Percentiles rank a stretch among this genome's conserved stretches.
Evolutionary conservation across 2,113 vertebrate genomes (phyloP).

Genomic region (Scolopax mira): DNA sequence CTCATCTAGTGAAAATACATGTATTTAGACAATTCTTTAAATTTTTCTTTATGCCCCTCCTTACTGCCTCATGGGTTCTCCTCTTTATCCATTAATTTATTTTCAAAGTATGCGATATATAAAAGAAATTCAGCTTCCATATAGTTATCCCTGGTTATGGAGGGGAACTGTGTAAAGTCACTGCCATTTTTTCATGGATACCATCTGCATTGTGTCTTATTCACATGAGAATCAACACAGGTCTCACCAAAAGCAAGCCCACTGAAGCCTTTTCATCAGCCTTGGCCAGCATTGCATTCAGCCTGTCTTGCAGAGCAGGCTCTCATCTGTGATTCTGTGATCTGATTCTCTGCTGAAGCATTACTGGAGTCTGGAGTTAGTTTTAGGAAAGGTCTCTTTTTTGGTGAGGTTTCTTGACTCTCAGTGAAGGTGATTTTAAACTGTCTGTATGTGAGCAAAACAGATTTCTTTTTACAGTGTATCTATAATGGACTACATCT

Average conservation of each 20-base stretch:
- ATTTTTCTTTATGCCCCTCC: background rate
- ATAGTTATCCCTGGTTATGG: background rate
- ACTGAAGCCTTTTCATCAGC: background rate
- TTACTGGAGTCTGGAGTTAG: background rate
- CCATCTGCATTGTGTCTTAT: background rate
- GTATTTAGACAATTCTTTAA: background rate
- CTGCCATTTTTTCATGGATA: background rate
- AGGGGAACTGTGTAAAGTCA: background rate
- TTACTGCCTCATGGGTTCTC: background rate
- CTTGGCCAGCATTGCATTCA: background rate
- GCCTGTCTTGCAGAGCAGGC: background rate
- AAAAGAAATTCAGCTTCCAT: background rate
- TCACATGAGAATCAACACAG: background rate
- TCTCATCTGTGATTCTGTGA: background rate
- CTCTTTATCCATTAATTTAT: constrained; percentile 35
- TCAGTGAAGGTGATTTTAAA: constrained; percentile 45
- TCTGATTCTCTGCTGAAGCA: background rate
- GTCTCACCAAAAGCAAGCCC: background rate
- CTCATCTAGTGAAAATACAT: background rate
- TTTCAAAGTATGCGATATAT: constrained; percentile 29
- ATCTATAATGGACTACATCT: constrained; percentile 44
- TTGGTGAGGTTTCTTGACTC: constrained; percentile 12
- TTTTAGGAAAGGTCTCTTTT: background rate
- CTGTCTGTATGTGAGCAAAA: background rate
- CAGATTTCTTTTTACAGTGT: background rate